Evolutionary conservation across 2,888 invertebrate species (phyloP), one percentile per base, ranked within the genome.

Genomic region (Aricia artaxerxes): DNA sequence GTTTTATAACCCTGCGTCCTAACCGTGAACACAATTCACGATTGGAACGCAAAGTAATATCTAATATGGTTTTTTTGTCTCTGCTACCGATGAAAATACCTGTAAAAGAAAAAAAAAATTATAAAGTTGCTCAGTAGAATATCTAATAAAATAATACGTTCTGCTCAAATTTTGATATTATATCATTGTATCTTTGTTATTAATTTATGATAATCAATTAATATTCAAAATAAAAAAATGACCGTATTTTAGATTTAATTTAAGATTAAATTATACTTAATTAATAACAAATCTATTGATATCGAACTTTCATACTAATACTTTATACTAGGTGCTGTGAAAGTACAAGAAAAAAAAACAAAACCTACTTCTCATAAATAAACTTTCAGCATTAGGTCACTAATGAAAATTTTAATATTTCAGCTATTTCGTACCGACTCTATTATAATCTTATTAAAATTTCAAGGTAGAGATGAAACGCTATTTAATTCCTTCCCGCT

Each of bases 1-100:
- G 57, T 64, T 53, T 24, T 69, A 49, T 78, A 79, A 5, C 49
- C 78, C 64, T 75, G 73, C 78, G 80, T 80, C 72, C n/a, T 24
- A 75, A 78, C 35, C 13, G 80, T 64, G 9, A 75, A 24, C 60
- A 6, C 38, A 76, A 76, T 31, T 78, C 64, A 76, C 76, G 11
- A 76, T 76, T 35, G 57, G 11, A 76, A 76, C 76, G 76, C 76
- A 76, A 76, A 35, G 76, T 35, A 76, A 24, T 24, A 24, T 24
- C 24, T 24, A 57, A 53, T 1, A 53, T 57, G 49, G 5, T 57
- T 75, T 24, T 44, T 35, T 53, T 49, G 11, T 76, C 76, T 16
- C 4, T 13, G 4, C 49, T 0, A 49, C 11, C 49, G 49, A 49
- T 2, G 49, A 49, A 49, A 11, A 11, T 4, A 57, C 35, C 76